Base-by-base conservation (phyloP, 1,140 invertebrate genomes). In the Macrobrachium nipponense region DNA sequence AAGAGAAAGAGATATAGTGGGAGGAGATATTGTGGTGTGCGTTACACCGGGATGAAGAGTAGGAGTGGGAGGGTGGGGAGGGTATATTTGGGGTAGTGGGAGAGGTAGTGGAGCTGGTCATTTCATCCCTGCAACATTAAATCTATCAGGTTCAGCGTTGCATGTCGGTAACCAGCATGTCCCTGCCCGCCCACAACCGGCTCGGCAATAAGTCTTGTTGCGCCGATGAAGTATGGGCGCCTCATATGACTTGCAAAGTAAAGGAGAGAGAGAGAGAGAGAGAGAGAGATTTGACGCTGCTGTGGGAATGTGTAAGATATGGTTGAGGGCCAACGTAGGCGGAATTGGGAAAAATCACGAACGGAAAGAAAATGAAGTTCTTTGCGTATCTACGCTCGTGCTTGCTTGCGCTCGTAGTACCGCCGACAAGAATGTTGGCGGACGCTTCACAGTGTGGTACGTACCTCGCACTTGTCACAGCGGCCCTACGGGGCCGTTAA, bases 241-340 rank as follows among this genome's bases (percentile, higher is more conserved):
- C 58, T 86, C 83, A 86, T 86, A 86, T 51, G 83, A 86, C 83
- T 86, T 86, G 83, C 83, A 86, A 80, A 86, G 77, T 86, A 68
- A 68, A 27, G 51, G 70, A 36, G 20, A 73, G 23, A 27, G 70
- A 73, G 27, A 73, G 23, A 36, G 70, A 36, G 70, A 36, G 70
- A 27, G 18, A 73, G 70, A 36, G 70, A 36, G 70, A 36, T 17
- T 44, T 12, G 23, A 51, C 51, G 23, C 8, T 44, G 23, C 8
- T 44, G 70, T 14, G 7, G 51, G 36, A 51, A 36, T 15, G 70
- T 73, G 15, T 36, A 36, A 10, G 23, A 27, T 5, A 12, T 36
- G 51, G 7, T 12, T 10, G 51, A 51, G 12, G 51, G 12, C 12
- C 12, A 51, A 5, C 12, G 51, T 12, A 12, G 12, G 8, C 12